phyloP scores from a whole-genome alignment of 2,113 vertebrate species.

The Heterochromis multidens region DNA sequence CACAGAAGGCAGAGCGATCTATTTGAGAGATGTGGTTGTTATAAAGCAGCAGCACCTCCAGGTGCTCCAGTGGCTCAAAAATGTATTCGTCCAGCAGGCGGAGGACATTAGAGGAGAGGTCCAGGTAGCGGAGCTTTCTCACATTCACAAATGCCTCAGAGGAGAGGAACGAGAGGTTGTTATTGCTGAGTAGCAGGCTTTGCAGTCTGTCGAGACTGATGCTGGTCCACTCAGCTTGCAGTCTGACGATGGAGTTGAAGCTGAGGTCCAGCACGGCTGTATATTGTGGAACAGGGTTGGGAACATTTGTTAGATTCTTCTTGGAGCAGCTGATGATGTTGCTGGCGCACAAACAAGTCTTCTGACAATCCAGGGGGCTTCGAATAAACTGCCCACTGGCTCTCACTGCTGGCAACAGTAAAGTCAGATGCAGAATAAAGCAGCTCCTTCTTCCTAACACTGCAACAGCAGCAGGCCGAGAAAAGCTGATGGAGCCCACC shows the following conservation, averaged over 20 bases:
- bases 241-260: conserved; percentile 83
- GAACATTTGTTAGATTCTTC: conserved; percentile 76
- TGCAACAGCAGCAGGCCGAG: neutral
- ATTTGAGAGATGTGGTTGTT: conserved; percentile 87
- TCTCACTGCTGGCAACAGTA: conserved; percentile 1
- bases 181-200: conserved; percentile 86
- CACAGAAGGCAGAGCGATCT: conserved; percentile 85
- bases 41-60: conserved; percentile 92
- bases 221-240: conserved; percentile 85
- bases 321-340: conserved; percentile 93
- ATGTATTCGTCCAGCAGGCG: conserved; percentile 83
- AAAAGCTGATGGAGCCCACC: conserved; percentile 3
- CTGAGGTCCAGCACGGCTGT: conserved; percentile 87
- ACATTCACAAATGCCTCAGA: conserved; percentile 86
- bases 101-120: conserved; percentile 89
- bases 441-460: neutral
- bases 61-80: conserved; percentile 82
- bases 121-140: conserved; percentile 83
- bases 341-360: conserved; percentile 89
- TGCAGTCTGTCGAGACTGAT: conserved; percentile 78
- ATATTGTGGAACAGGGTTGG: conserved; percentile 78
- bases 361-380: conserved; percentile 75
- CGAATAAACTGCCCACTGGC: conserved; percentile 20
- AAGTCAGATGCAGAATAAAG: conserved; percentile 52
- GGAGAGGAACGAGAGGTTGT: conserved; percentile 87